Evolutionary conservation across 1,140 invertebrate genomes (phyloP).

Genomic region (Anastatus disparis): DNA sequence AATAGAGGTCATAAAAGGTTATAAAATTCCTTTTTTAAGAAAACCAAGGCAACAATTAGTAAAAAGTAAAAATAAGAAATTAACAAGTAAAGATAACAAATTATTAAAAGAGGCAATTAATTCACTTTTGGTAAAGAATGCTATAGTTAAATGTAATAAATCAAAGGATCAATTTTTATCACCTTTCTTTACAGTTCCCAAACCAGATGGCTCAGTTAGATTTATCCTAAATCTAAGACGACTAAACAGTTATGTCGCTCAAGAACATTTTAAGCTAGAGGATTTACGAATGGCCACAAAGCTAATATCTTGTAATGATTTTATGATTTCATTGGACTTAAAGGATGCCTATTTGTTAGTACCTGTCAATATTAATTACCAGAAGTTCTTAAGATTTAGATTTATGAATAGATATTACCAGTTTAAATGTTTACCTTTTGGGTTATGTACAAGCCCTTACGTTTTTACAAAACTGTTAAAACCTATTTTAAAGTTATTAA

Average conservation of each 20-base stretch:
- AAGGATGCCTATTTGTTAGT: constrained; percentile 34
- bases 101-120: not conserved
- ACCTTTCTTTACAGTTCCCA: not conserved
- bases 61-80: not conserved
- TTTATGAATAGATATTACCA: constrained; percentile 23
- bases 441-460: constrained; percentile 26
- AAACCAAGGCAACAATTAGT: not conserved
- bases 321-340: constrained; percentile 31
- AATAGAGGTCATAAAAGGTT: not conserved
- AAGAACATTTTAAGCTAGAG: constrained; percentile 19
- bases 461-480: constrained; percentile 41
- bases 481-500: constrained; percentile 9
- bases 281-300: constrained; percentile 14
- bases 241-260: not conserved
- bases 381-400: constrained; percentile 29
- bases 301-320: not conserved
- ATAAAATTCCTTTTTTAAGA: not conserved
- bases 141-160: not conserved
- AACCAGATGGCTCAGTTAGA: constrained; percentile 5
- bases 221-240: constrained; percentile 20
- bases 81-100: not conserved
- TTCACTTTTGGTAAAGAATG: not conserved
- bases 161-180: constrained; percentile 13
- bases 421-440: constrained; percentile 34
- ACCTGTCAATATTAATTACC: constrained; percentile 15